A percentile compares a stretch with the other conserved stretches of the same genome.
Conservation (phyloP, 2,888 invertebrate species). For the Yponomeuta cagnagella region DNA sequence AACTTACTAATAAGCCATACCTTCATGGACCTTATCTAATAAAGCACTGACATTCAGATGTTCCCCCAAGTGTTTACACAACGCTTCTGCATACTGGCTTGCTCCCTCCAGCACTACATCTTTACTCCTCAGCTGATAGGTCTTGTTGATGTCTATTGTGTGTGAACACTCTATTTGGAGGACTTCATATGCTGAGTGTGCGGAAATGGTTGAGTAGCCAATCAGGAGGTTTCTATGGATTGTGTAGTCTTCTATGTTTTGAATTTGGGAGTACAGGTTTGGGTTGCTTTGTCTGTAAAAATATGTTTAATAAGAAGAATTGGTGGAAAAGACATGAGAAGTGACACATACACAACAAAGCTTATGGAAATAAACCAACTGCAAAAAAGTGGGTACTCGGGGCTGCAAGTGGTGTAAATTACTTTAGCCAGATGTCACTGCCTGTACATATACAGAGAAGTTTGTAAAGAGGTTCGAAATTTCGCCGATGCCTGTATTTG, state of each 20-base stretch:
- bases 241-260: slow-evolving; percentile 47
- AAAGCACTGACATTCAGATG: slow-evolving; percentile 58
- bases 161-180: slow-evolving; percentile 56
- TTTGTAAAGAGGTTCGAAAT: no score
- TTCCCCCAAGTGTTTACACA: slow-evolving; percentile 55
- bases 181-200: slow-evolving; percentile 58
- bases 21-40: slow-evolving; percentile 66
- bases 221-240: slow-evolving; percentile 61
- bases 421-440: no score
- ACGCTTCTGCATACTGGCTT: slow-evolving; percentile 58
- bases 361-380: no score
- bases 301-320: no score
- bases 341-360: no score
- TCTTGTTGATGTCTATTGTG: slow-evolving; percentile 41
- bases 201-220: slow-evolving; percentile 52
- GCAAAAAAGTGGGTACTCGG: no score
- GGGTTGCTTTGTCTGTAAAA: slow-evolving; percentile 28
- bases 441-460: no score
- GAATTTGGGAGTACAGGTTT: slow-evolving; percentile 31
- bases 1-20: slow-evolving; percentile 29
- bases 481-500: no score
- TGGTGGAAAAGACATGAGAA: no score
- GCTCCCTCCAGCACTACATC: slow-evolving; percentile 51
- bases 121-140: slow-evolving; percentile 51
- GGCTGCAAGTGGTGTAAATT: no score